A percentile compares a stretch with the other conserved stretches of the same genome.
Evolutionary conservation across 1,140 invertebrate species (phyloP).

Genomic region (Lordiphosa collinella): DNA sequence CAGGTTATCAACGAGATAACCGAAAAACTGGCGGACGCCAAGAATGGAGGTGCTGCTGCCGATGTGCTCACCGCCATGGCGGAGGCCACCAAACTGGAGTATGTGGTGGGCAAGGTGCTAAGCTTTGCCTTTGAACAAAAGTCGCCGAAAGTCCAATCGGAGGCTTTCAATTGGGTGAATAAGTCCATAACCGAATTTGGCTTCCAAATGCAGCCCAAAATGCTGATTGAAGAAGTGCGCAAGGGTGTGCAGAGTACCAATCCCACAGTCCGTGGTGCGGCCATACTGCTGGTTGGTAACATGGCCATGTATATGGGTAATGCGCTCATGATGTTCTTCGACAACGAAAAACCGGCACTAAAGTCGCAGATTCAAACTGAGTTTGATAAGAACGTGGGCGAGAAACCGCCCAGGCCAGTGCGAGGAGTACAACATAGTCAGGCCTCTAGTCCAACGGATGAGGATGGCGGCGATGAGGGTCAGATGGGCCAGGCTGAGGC

Average conservation of each 20-base stretch:
- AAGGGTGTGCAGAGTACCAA: constrained; percentile 92
- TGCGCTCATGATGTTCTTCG: constrained; percentile 88
- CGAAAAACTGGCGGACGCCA: constrained; percentile 91
- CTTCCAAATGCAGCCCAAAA: constrained; percentile 86
- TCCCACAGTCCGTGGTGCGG: constrained; percentile 88
- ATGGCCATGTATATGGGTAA: constrained; percentile 91
- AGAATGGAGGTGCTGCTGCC: constrained; percentile 86
- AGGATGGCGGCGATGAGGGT: constrained; percentile 82
- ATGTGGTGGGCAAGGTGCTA: constrained; percentile 86
- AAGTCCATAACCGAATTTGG: constrained; percentile 92
- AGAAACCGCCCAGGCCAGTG: constrained; percentile 86
- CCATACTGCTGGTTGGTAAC: constrained; percentile 82
- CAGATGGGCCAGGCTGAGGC: constrained; percentile 79
- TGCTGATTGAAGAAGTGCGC: constrained; percentile 89
- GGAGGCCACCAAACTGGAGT: constrained; percentile 88
- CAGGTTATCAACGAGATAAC: constrained; percentile 89
- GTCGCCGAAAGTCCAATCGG: constrained; percentile 94
- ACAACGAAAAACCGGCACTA: constrained; percentile 91
- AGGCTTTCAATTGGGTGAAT: constrained; percentile 89
- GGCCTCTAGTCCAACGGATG: constrained; percentile 64
- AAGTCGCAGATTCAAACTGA: constrained; percentile 93
- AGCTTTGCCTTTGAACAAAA: constrained; percentile 91
- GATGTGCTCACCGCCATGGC: constrained; percentile 88
- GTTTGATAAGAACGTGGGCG: constrained; percentile 89
- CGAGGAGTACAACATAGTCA: constrained; percentile 80